Conservation (phyloP, 2,797 vertebrate genomes). For the Amphiprion clarkii region DNA sequence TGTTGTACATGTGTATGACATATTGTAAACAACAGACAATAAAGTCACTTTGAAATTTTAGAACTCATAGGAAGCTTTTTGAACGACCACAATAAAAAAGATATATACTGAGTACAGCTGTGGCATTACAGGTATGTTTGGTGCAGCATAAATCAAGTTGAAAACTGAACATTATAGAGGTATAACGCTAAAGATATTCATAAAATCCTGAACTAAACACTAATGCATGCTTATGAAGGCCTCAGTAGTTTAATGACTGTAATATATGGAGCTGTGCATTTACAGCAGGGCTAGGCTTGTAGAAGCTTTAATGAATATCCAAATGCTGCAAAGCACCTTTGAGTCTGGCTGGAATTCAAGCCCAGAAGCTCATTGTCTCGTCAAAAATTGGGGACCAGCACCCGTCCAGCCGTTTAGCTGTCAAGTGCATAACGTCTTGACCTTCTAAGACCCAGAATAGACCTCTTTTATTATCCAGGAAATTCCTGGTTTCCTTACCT, state of each 20-base stretch:
- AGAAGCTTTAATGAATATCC: not conserved
- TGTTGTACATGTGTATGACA: not conserved
- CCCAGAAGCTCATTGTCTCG: slow-evolving; percentile 38
- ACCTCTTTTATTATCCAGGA: slow-evolving; percentile 81
- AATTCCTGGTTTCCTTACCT: slow-evolving; percentile 82
- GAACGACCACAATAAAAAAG: not conserved
- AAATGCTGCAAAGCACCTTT: slow-evolving; percentile 34
- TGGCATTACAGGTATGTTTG: not conserved
- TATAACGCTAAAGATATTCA: not conserved
- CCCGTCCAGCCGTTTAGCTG: slow-evolving; percentile 69
- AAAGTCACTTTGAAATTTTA: not conserved
- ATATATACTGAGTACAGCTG: not conserved
- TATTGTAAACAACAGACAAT: too few relatives aligned
- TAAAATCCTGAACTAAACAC: not conserved
- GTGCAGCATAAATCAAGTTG: not conserved
- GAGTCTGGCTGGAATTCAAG: slow-evolving; percentile 41
- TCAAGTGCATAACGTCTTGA: slow-evolving; percentile 74
- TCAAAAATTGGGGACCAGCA: slow-evolving; percentile 47
- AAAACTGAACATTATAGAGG: not conserved
- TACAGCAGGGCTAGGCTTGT: slow-evolving; percentile 6
- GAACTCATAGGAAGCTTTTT: not conserved
- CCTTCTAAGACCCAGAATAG: slow-evolving; percentile 75
- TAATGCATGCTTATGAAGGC: slow-evolving; percentile 3
- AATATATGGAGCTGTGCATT: not conserved
- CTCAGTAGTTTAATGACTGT: not conserved